Base-by-base conservation (phyloP, 1,140 invertebrate species). In the Mercenaria mercenaria region DNA sequence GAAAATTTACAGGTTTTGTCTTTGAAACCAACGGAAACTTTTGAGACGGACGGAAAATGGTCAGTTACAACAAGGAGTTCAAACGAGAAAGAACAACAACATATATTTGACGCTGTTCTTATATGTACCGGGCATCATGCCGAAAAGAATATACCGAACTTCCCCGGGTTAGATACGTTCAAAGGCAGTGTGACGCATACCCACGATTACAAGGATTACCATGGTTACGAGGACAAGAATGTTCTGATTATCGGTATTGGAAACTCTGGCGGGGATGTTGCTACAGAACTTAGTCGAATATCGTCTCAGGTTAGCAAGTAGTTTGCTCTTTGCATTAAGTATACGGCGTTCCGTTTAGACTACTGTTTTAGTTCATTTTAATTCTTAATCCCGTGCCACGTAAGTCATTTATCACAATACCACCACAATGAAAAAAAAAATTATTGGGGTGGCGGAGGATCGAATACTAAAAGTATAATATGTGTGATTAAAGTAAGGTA, bases 201-300 rank as follows among this genome's bases (percentile, higher is more conserved):
- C 0, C 96, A 96, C 50, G 92, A 95, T 11, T 97, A 96, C 91
- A 95, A 95, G 69, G 72, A 92, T 43, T 32, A n/a, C 6, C 29
- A 29, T 94, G 93, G 95, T 15, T 96, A 94, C 87, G 95, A 96
- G 67, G 95, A 95, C 47, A 96, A 96, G 89, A 91, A 93, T 32
- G 96, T 96, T 11, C 91, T 97, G 23, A 94, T 97, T 29, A 91
- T 97, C 26, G 96, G 97, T 18, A 95, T 97, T 41, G 96, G 96
- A 13, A 97, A 97, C 91, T 97, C 96, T n/a, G 96, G 95, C 13
- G 91, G 95, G 0, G 96, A 97, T 91, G 94, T 95, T 29, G 96
- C n/a, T 96, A 96, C 95, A 6, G 96, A 97, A 87, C 86, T 97
- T 4, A 95, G 95, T 39, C 93, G 94, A 64, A 93, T 96, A 39